Conservation (phyloP, 2,113 vertebrate species). For the Elaphurus davidianus region DNA sequence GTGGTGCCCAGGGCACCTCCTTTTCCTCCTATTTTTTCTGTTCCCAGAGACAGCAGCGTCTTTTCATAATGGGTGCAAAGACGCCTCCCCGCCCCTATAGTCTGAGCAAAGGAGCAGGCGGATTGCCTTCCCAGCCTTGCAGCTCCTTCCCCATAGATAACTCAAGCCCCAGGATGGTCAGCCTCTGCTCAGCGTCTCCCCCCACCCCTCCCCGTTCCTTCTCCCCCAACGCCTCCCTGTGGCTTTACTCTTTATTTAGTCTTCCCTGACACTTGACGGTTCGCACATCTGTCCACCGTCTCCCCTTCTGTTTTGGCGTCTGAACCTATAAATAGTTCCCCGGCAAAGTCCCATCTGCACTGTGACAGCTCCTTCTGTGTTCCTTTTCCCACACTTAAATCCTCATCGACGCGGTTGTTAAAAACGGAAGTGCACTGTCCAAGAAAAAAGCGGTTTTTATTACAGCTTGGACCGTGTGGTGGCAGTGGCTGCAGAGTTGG, state of each 20-base stretch:
- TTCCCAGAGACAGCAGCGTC: not conserved
- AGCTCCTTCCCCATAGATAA: not conserved
- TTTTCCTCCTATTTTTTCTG: not conserved
- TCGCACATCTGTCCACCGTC: not conserved
- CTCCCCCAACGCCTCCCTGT: not conserved
- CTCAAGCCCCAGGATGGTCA: not conserved
- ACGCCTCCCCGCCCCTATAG: rapidly evolving
- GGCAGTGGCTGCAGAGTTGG: rapidly evolving
- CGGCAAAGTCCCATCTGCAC: not conserved
- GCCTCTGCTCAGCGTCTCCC: not conserved
- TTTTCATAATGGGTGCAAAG: not conserved
- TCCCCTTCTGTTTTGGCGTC: conserved; percentile 27
- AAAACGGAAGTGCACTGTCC: not conserved
- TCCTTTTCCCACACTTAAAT: not conserved
- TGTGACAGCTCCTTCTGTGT: not conserved
- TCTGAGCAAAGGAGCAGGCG: not conserved
- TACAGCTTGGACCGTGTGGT: not conserved
- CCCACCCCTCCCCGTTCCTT: rapidly evolving
- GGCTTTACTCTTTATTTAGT: not conserved
- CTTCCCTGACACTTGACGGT: not conserved
- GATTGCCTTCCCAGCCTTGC: not conserved
- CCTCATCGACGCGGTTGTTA: not conserved
- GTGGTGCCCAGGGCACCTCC: not conserved
- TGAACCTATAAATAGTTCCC: conserved; percentile 16
- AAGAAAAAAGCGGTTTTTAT: not conserved